Evolutionary conservation across 1,140 invertebrate species (phyloP).

Genomic region (Drosophila paulistorum): DNA sequence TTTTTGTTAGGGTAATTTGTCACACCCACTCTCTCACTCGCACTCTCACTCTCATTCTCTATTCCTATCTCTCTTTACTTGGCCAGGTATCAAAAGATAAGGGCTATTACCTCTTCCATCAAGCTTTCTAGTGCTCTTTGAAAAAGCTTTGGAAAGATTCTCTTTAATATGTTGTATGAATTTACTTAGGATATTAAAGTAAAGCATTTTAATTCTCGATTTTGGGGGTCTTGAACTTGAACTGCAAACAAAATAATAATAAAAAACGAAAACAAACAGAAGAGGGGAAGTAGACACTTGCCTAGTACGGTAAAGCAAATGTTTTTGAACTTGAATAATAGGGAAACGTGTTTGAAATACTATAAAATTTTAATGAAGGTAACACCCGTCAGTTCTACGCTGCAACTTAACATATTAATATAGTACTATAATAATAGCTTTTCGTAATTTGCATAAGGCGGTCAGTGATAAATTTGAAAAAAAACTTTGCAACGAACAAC

Average conservation of each 20-base stretch:
- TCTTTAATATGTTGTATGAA: not conserved
- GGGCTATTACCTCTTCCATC: not conserved
- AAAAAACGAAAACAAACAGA: not conserved
- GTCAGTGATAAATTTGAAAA: not conserved
- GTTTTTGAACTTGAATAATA: constrained; percentile 54
- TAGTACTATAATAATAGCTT: not conserved
- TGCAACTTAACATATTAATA: constrained; percentile 25
- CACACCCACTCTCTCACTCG: not conserved
- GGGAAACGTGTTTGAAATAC: constrained; percentile 56
- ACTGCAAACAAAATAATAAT: not conserved
- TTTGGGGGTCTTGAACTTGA: not conserved
- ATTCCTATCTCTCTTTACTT: not conserved
- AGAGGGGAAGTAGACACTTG: not conserved
- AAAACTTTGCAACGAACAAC: too few relatives aligned
- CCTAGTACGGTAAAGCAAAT: not conserved
- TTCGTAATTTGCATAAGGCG: not conserved
- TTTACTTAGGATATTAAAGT: not conserved
- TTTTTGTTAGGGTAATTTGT: not conserved
- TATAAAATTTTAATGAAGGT: constrained; percentile 39
- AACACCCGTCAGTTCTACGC: constrained; percentile 4
- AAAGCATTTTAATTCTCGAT: not conserved
- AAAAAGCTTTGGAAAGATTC: constrained; percentile 14
- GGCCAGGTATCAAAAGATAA: not conserved
- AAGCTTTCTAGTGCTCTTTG: not conserved
- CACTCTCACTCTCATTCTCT: not conserved